Evolutionary conservation across 2,888 invertebrate genomes (phyloP), one percentile per base, ranked within the genome.

Genomic region (Tryphoninae sp.): DNA sequence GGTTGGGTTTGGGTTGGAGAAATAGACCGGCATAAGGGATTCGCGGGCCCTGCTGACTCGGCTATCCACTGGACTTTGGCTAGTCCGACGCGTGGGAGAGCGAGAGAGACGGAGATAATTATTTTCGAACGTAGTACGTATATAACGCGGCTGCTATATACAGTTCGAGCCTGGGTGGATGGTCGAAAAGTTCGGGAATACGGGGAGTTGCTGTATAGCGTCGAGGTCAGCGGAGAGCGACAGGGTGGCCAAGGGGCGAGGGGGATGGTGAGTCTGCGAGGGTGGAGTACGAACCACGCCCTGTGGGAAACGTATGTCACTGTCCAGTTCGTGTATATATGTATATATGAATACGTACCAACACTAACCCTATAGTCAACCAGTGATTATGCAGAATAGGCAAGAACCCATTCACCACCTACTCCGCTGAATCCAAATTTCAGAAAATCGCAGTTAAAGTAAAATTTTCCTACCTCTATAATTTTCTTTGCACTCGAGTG

Each of bases 1-100:
- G 42, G 16, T 22, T 9, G 23, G 55, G 68, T 33, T 33, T 33
- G 22, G 9, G 64, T n/a, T 65, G 40, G 67, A 75, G 76, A 26
- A 80, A 82, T 80, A 68, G 80, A 82, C 76, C 76, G 75, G 72
- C 77, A 81, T 82, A 82, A 84, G 78, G 82, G 79, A 72, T 81
- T 81, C 78, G 65, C 65, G 55, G 71, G 78, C 3, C 55, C 69
- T 62, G 81, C 84, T 84, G 84, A 84, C 84, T 84, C 72, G 49
- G 61, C 85, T 81, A 62, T 78, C 55, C 78, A 19, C 61, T 80
- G 83, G 80, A 82, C 73, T 78, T 75, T 42, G 53, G 67, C 71
- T 71, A 80, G 77, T 65, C 55, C 22, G 49, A 49, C 40, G 3
- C 42, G 23, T 6, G 62, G 9, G 45, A 72, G 16, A 23, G 51